phyloP scores from a whole-genome alignment of 2,797 vertebrate species.

The Rhadinocentrus ornatus region DNA sequence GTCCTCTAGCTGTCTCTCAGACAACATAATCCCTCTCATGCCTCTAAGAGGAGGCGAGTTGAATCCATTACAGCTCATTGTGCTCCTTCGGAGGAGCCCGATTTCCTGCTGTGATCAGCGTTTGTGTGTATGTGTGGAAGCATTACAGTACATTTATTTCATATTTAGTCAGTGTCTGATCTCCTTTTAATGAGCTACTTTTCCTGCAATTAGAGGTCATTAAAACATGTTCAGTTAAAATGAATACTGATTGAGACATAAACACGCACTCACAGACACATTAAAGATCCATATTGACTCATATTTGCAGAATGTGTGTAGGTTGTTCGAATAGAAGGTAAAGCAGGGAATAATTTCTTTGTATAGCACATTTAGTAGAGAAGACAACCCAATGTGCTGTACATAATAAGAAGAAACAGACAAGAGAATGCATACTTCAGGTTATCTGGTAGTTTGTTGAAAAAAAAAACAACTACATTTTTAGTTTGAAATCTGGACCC shows the following conservation, averaged over 20 bases:
- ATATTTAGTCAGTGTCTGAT: slow-evolving; percentile 17
- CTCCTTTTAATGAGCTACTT: slow-evolving; percentile 25
- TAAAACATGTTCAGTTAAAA: slow-evolving; percentile 16
- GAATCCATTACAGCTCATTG: slow-evolving; percentile 15
- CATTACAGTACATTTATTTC: slow-evolving; percentile 2
- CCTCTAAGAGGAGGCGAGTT: slow-evolving; percentile 3
- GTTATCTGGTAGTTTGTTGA: too few species aligned
- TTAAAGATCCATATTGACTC: slow-evolving; percentile 2
- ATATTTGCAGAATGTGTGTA: too few species aligned
- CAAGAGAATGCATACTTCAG: too few species aligned
- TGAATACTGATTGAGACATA: slow-evolving; percentile 8
- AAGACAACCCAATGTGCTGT: too few species aligned
- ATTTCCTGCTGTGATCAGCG: not conserved
- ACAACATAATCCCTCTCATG: slow-evolving; percentile 8
- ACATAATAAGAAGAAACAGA: too few species aligned
- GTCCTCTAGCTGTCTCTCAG: slow-evolving; percentile 23
- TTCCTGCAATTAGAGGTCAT: slow-evolving; percentile 20
- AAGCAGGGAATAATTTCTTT: too few species aligned
- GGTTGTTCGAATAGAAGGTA: not conserved
- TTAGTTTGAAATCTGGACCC: too few species aligned
- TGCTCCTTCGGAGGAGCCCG: not conserved
- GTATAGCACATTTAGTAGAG: too few species aligned
- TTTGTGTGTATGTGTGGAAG: not conserved
- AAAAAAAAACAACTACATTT: too few species aligned
- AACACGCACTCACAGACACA: not conserved